phyloP scores from a whole-genome alignment of 2,113 vertebrate genomes.

The Gallinago jamesoni region DNA sequence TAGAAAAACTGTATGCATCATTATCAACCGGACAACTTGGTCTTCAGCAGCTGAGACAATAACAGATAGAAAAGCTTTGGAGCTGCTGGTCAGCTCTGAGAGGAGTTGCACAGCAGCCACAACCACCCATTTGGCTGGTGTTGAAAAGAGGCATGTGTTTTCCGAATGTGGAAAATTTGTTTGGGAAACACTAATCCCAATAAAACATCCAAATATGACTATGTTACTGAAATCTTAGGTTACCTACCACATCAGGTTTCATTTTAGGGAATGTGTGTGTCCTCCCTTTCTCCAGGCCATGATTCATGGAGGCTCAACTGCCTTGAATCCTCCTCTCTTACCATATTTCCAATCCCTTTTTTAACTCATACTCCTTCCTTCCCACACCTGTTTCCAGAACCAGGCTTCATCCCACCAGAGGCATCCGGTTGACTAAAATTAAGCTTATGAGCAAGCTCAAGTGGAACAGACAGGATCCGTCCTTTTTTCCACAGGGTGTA shows the following conservation, averaged over 20 bases:
- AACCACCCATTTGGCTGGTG: not conserved
- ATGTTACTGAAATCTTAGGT: not conserved
- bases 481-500: constrained; percentile 39
- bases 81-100: not conserved
- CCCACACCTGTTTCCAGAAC: constrained; percentile 10
- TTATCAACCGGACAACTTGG: not conserved
- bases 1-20: not conserved
- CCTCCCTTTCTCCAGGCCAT: rapidly evolving
- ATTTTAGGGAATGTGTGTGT: not conserved
- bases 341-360: not conserved
- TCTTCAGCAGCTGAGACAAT: not conserved
- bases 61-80: not conserved
- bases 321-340: not conserved
- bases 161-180: not conserved
- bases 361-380: not conserved
- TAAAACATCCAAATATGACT: not conserved
- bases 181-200: not conserved
- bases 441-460: not conserved
- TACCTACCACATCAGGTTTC: not conserved
- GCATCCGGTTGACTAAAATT: not conserved
- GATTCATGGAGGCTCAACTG: not conserved
- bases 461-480: not conserved
- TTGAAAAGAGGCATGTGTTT: not conserved
- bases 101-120: not conserved
- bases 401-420: not conserved